Conservation (phyloP, 1,140 invertebrate species). For the Hycleus cichorii region DNA sequence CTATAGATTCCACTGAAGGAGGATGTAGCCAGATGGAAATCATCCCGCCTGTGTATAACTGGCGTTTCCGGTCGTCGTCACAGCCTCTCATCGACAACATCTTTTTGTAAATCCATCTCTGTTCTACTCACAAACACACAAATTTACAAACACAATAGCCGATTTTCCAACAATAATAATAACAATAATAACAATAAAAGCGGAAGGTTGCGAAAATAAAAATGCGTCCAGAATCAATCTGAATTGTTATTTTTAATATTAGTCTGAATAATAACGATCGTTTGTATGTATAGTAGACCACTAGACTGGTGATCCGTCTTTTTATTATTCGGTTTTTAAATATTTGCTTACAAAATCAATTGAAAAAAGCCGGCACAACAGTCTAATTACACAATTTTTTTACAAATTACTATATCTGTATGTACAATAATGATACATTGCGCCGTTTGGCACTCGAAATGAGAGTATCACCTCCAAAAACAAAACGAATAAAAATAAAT, state of each 20-base stretch:
- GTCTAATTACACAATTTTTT: conserved; percentile 1
- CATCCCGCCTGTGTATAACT: conserved; percentile 36
- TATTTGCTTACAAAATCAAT: not conserved
- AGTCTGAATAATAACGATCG: too few relatives aligned
- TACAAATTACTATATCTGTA: conserved; percentile 11
- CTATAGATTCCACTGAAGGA: conserved; percentile 29
- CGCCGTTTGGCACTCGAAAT: conserved; percentile 9
- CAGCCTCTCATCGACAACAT: not conserved
- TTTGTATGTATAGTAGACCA: too few relatives aligned
- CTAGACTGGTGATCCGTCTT: too few relatives aligned
- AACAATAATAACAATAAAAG: too few relatives aligned
- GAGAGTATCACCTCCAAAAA: conserved; percentile 6
- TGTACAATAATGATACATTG: conserved; percentile 13
- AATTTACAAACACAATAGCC: too few relatives aligned
- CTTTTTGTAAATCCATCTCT: not conserved
- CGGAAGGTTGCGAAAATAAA: too few relatives aligned
- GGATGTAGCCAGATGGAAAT: conserved; percentile 37
- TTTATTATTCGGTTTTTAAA: too few relatives aligned
- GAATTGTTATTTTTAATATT: too few relatives aligned
- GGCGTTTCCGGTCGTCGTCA: conserved; percentile 27
- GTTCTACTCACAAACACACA: not conserved
- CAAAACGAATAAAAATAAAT: not conserved
- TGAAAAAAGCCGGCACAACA: conserved; percentile 2
- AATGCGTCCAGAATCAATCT: too few relatives aligned
- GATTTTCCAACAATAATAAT: too few relatives aligned